A percentile compares a stretch with the other conserved stretches of the same genome.
phyloP scores from a whole-genome alignment of 2,797 vertebrate species.

The Tapirus indicus region DNA sequence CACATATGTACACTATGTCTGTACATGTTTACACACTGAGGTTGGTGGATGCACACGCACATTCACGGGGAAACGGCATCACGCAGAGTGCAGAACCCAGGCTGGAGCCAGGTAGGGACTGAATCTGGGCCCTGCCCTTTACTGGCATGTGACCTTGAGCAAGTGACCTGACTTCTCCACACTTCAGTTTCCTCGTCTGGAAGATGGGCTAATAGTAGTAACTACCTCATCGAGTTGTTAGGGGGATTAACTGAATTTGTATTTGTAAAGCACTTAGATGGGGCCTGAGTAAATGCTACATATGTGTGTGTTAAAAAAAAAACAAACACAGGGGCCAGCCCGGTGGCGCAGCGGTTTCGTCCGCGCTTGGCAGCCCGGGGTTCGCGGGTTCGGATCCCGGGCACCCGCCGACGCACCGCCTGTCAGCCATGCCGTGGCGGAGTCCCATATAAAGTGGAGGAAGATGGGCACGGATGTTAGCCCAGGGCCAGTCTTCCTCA shows the following conservation, averaged over 20 bases:
- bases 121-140: neutral
- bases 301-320: too few relatives aligned
- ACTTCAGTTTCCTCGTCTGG: constrained; percentile 1
- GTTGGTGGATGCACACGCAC: rapidly evolving
- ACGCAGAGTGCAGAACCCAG: rapidly evolving
- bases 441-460: too few relatives aligned
- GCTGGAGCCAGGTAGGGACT: neutral
- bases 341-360: too few relatives aligned
- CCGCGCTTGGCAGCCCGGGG: too few relatives aligned
- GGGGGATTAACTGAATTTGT: neutral
- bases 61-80: neutral
- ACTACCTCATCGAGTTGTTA: neutral
- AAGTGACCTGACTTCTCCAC: neutral
- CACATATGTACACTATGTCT: rapidly evolving
- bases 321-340: rapidly evolving
- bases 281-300: neutral
- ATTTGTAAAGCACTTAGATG: neutral
- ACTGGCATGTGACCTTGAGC: neutral
- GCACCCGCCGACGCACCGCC: too few relatives aligned
- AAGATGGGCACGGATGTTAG: too few relatives aligned
- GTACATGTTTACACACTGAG: neutral
- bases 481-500: too few relatives aligned
- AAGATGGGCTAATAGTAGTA: neutral
- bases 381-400: too few relatives aligned
- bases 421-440: too few relatives aligned